phyloP scores from a whole-genome alignment of 2,797 vertebrate species.

The Lacerta bilineata region DNA sequence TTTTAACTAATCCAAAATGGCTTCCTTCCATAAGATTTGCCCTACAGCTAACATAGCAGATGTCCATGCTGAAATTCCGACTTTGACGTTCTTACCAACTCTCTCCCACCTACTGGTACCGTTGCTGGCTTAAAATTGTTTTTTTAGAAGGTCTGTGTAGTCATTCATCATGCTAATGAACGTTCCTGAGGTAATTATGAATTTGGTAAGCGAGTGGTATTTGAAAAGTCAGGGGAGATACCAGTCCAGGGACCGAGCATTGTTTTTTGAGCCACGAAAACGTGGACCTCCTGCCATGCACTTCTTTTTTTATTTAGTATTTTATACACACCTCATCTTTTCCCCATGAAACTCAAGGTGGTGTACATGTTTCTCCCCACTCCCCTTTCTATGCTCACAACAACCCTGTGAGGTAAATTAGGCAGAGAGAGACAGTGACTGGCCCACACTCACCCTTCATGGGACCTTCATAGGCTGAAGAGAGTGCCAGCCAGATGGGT shows the following conservation, averaged over 20 bases:
- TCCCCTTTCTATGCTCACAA: too few species aligned
- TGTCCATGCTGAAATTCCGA: slow-evolving; percentile 53
- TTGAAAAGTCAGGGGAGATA: background rate
- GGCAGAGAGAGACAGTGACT: too few species aligned
- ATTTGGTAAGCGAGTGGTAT: background rate
- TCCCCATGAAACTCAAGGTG: too few species aligned
- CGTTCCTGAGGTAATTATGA: slow-evolving; percentile 38
- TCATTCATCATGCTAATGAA: slow-evolving; percentile 58
- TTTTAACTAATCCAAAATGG: slow-evolving; percentile 64
- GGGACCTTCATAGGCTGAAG: too few species aligned
- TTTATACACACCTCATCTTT: too few species aligned
- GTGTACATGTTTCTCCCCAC: too few species aligned
- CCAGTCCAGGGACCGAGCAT: background rate
- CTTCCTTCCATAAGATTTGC: slow-evolving; percentile 53
- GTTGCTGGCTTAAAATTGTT: background rate
- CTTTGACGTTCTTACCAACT: slow-evolving; percentile 51
- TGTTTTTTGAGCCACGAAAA: too few species aligned
- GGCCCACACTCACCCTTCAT: too few species aligned
- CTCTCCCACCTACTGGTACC: background rate
- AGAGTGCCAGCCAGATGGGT: too few species aligned
- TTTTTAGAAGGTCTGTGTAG: slow-evolving; percentile 16
- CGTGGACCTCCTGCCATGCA: too few species aligned
- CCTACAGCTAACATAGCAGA: slow-evolving; percentile 62
- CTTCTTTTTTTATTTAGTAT: too few species aligned
- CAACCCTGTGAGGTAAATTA: too few species aligned